Base-by-base conservation (phyloP, 2,888 invertebrate genomes). In the Camptogramma bilineatum region DNA sequence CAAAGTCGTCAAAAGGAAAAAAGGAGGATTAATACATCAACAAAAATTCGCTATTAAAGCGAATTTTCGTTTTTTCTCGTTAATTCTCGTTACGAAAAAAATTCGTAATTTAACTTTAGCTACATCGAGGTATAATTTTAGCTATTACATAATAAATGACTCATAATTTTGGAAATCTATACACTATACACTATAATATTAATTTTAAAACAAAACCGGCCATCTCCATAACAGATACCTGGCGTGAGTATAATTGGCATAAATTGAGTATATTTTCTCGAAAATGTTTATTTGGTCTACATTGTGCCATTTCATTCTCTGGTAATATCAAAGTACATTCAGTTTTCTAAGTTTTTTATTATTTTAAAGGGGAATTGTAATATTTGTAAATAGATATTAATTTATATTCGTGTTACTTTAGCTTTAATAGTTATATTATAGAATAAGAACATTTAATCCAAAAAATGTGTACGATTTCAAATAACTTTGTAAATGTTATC, bases 371-470 rank as follows among this genome's bases (percentile, higher is more conserved):
- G 64, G 60, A 56, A 63, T 63, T 92, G 91, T 92, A 91, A 91
- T 90, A 89, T 90, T 90, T 92, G 91, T 93, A 92, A 85, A 92
- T 91, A 91, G 79, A 76, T 80, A 78, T 83, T 90, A 89, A 91
- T 89, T 92, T 91, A 91, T 91, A 82, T 79, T 79, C 73, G 84
- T 86, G 81, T 88, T 88, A 87, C 80, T 81, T 90, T 90, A 93
- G 91, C 92, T 93, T 93, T 93, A 93, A 92, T 92, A 91, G 91
- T 80, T 88, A 86, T 84, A 88, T 76, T 76, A 73, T 88, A 87
- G 85, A 81, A 78, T 78, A 71, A 69, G 74, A 82, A 74, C 75
- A 70, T 78, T 77, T 79, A 77, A 81, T 80, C 90, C 90, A 92
- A 91, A 91, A n/a, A 88, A 90, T 85, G 82, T 87, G 79, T 88